Conservation (phyloP, 2,797 vertebrate genomes). For the Micropoecilia bifurca region DNA sequence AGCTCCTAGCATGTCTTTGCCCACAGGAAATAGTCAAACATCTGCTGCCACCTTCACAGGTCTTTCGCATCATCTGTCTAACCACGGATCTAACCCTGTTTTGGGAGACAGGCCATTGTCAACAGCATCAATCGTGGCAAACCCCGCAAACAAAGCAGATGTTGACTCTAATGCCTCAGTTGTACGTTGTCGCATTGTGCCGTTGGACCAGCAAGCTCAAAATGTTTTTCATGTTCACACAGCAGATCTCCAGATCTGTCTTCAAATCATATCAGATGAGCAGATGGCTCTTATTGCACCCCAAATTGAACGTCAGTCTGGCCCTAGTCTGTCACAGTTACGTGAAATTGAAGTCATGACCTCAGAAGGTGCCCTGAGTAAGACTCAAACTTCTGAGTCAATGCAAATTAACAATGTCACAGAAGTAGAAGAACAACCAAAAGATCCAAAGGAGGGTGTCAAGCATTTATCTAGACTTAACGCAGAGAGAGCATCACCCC, state of each 20-base stretch:
- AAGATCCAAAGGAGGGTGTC: constrained; percentile 24
- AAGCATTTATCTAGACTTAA: constrained; percentile 18
- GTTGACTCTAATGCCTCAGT: constrained; percentile 5
- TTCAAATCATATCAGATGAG: constrained; percentile 84
- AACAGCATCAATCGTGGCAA: constrained; percentile 4
- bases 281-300: constrained; percentile 82
- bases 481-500: constrained; percentile 28
- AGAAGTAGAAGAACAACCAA: constrained; percentile 11
- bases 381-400: constrained; percentile 21
- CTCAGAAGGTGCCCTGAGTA: constrained; percentile 23
- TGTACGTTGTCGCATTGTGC: constrained; percentile 45
- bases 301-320: constrained; percentile 71
- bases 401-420: constrained; percentile 16
- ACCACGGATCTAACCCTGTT: constrained; percentile 1
- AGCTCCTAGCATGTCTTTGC: constrained; percentile 13
- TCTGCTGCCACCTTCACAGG: constrained; percentile 12
- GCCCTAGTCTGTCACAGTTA: constrained; percentile 21
- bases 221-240: constrained; percentile 81
- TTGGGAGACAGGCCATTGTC: constrained; percentile 22
- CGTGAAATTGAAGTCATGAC: background rate
- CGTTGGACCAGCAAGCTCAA: constrained; percentile 62
- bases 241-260: constrained; percentile 82
- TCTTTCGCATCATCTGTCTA: constrained; percentile 13
- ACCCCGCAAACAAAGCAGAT: background rate
- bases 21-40: constrained; percentile 27